Base-by-base conservation (phyloP, 2,888 invertebrate genomes). In the Mactromeris polynyma region DNA sequence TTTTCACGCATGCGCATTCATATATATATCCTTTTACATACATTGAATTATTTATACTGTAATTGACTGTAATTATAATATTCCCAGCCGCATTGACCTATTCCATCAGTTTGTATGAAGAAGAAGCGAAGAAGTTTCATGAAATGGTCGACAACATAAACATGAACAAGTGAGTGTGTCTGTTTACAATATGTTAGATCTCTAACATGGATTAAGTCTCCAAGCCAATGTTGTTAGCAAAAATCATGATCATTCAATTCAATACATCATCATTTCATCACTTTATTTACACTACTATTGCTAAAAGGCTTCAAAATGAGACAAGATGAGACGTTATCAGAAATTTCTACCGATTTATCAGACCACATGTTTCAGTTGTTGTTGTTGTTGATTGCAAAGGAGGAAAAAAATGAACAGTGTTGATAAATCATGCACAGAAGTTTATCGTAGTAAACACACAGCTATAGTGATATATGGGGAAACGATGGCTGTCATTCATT, bases 161-260 rank as follows among this genome's bases (percentile, higher is more conserved):
- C 40, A 77, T 42, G 0, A 92, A 92, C 80, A 92, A 92, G 92
- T 92, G 89, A 89, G 84, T 73, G 7, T 26, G n/a, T n/a, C n/a
- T n/a, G n/a, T n/a, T n/a, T n/a, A n/a, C n/a, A n/a, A n/a, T n/a
- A n/a, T n/a, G n/a, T n/a, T n/a, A n/a, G n/a, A n/a, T n/a, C n/a
- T n/a, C n/a, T n/a, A n/a, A n/a, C n/a, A n/a, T n/a, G n/a, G n/a
- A n/a, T n/a, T n/a, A n/a, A n/a, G n/a, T n/a, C n/a, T n/a, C n/a
- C n/a, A n/a, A n/a, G n/a, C n/a, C n/a, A n/a, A n/a, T n/a, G n/a
- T n/a, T n/a, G n/a, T n/a, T n/a, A n/a, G n/a, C n/a, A n/a, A n/a
- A n/a, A n/a, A n/a, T n/a, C n/a, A n/a, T n/a, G n/a, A n/a, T n/a
- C n/a, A n/a, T n/a, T n/a, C n/a, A n/a, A n/a, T n/a, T n/a, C n/a